Evolutionary conservation across 1,140 invertebrate species (phyloP), one percentile per base, ranked within the genome.

Genomic region (Tetragonula clypearis): DNA sequence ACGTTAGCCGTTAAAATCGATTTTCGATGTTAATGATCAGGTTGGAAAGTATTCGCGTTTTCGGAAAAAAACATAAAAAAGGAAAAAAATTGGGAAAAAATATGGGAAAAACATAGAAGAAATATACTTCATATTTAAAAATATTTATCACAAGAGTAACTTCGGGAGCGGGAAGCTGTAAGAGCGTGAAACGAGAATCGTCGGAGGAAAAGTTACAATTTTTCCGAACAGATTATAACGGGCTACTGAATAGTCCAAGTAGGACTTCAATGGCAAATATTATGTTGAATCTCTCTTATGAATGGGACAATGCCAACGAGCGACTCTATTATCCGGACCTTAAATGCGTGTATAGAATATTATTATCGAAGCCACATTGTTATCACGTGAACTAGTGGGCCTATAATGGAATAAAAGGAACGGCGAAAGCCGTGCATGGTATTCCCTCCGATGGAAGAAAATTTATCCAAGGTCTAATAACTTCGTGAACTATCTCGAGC

Each of bases 241-340:
- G 74, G 30, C 21, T 17, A 65, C 8, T 88, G 84, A 88, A 90
- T 90, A 74, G 79, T 41, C 80, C 79, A 49, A 82, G 86, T 91
- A 87, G 90, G 92, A 88, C 93, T 94, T 94, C 94, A 93, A 94
- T 94, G 89, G 93, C 90, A 94, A 94, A 94, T 94, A 94, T 94
- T 94, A 94, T 94, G 93, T 94, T 93, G 93, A 94, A 94, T 94
- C 93, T 93, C 90, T 90, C 90, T 90, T 79, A 72, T 94, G 92
- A 94, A 94, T 93, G 86, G 93, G 88, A 94, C 93, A 94, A 94
- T 94, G 88, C 82, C 74, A 85, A 56, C 69, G 60, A 84, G 41
- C 41, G 75, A 83, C 74, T 85, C 92, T 91, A 94, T 93, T 94
- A 94, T 94, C 86, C 86, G 75, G 87, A 90, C 88, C 91, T 94